Percentiles rank a stretch among this genome's conserved stretches.
These are phyloP conservation scores for Euclidia mi DNA, from an alignment of 2,888 invertebrate species.

Conservation along the genomic window DNA sequence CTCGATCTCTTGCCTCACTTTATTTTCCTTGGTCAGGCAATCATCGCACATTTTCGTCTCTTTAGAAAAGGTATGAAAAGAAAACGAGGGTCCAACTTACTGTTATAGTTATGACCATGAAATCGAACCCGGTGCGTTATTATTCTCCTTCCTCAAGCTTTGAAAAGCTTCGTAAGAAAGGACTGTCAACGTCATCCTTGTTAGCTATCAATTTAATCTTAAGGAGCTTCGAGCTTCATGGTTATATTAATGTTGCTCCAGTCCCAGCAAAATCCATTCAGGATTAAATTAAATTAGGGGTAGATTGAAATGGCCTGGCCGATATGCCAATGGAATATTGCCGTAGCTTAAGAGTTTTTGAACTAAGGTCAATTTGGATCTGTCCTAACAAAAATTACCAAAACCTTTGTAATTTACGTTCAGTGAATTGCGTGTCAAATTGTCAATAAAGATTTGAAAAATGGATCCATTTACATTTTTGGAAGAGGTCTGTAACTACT, in stretches of 20 bases:
- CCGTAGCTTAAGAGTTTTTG: slow-evolving; percentile 48
- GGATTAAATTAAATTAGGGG: slow-evolving; percentile 62
- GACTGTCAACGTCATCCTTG: slow-evolving; percentile 51
- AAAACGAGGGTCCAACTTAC: slow-evolving; percentile 39
- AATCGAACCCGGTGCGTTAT: slow-evolving; percentile 33
- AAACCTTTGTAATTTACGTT: slow-evolving; percentile 40
- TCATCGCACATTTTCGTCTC: slow-evolving; percentile 46
- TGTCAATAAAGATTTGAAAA: slow-evolving; percentile 37
- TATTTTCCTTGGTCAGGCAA: slow-evolving; percentile 55
- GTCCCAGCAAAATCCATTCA: slow-evolving; percentile 57
- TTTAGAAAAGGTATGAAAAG: too few species aligned
- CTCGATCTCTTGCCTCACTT: slow-evolving; percentile 69
- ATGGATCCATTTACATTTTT: slow-evolving; percentile 14
- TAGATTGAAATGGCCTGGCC: slow-evolving; percentile 68
- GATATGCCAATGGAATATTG: slow-evolving; percentile 58
- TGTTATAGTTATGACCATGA: slow-evolving; percentile 32
- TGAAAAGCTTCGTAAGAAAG: slow-evolving; percentile 52
- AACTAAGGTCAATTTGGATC: slow-evolving; percentile 39
- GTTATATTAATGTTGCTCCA: slow-evolving; percentile 56
- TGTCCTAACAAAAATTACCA: slow-evolving; percentile 40
- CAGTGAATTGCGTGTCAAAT: slow-evolving; percentile 36
- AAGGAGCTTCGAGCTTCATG: slow-evolving; percentile 53
- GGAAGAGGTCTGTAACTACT: not conserved
- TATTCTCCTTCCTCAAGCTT: slow-evolving; percentile 46
- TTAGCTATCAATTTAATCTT: slow-evolving; percentile 65